Base-by-base conservation (phyloP, 2,797 vertebrate species). In the Knipowitschia caucasica region DNA sequence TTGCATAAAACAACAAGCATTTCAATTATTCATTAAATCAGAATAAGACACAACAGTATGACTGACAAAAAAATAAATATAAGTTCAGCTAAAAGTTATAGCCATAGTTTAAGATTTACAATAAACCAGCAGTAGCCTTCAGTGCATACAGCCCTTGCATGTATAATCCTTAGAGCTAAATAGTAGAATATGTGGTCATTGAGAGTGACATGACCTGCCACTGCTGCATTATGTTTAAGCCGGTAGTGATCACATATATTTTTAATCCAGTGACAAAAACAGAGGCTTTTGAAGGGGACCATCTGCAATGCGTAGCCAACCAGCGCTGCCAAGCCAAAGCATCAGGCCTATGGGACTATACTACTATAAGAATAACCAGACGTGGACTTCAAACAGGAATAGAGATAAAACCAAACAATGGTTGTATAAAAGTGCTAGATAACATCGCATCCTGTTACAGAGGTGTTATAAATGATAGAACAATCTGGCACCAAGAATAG, bases 281-380 rank as follows among this genome's bases (percentile, higher is more conserved):
- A 24, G 43, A 40, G 56, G 72, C 69, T 70, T 39, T 71, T 73
- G 65, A 71, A 38, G 67, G 73, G 59, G 79, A 84, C 79, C 89
- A 84, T 80, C 89, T 90, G 90, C 89, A 91, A 84, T 91, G 89
- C 88, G 89, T 81, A 88, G 81, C 69, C 66, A 62, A 53, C 43
- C 49, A 59, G 36, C 58, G 49, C 1, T 76, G 67, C 56, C 73
- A 68, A 62, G 45, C n/a, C 52, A 43, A 12, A 54, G 55, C n/a
- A 58, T 51, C 23, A 64, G 50, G 64, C 59, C 57, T 45, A 47
- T 5, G 17, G 21, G 10, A 20, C 26, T 12, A n/a, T n/a, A 20
- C 27, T 47, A 5, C 7, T 44, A 20, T 25, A 11, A 26, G n/a
- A 62, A 71, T n/a, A 43, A 47, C 50, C 40, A 43, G 38, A 46